Evolutionary conservation across 2,888 invertebrate genomes (phyloP).

Genomic region (Drosophila recens): DNA sequence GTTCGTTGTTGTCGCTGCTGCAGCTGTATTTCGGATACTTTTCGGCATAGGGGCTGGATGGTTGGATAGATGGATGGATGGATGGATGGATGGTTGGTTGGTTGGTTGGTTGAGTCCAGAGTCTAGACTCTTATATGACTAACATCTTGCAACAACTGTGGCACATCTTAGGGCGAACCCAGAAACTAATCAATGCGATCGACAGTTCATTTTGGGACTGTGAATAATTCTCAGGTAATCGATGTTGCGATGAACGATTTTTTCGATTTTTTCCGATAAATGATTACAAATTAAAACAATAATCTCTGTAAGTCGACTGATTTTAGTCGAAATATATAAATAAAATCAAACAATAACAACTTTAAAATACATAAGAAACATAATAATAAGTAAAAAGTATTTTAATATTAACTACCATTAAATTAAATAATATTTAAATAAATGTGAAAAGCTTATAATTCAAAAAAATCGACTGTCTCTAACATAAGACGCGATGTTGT

Average conservation of each 20-base stretch:
- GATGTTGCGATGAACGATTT: no score
- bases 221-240: not conserved
- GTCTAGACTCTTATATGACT: constrained; percentile 58
- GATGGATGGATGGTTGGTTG: no score
- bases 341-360: no score
- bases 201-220: not conserved
- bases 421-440: no score
- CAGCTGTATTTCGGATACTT: constrained; percentile 65
- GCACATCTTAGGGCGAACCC: constrained; percentile 24
- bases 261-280: no score
- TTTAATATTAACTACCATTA: no score
- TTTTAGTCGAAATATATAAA: no score
- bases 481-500: not conserved
- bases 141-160: constrained; percentile 31
- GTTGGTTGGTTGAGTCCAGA: constrained; percentile 31
- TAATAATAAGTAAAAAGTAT: no score
- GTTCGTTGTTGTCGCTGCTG: constrained; percentile 45
- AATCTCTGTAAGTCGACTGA: no score
- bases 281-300: no score
- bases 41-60: constrained; percentile 65
- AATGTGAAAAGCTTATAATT: not conserved
- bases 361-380: no score
- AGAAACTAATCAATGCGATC: constrained; percentile 10
- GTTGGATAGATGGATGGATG: not conserved
- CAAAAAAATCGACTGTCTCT: not conserved